phyloP scores from a whole-genome alignment of 2,113 vertebrate species.

The Dasyurus viverrinus region DNA sequence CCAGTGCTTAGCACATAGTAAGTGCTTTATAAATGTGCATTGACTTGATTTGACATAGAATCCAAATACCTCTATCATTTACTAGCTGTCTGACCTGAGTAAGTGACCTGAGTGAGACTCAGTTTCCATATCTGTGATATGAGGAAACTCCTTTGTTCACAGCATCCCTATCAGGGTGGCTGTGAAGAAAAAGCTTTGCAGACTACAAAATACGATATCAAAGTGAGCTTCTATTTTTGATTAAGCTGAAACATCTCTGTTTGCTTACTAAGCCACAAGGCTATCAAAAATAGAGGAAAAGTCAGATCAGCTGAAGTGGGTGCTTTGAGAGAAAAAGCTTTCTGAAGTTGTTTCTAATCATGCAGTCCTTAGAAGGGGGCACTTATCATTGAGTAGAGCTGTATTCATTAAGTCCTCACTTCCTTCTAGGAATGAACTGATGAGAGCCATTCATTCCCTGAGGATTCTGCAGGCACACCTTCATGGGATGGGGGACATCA shows the following conservation, averaged over 20 bases:
- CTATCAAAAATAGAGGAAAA: not conserved
- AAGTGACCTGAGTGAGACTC: not conserved
- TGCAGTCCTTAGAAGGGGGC: not conserved
- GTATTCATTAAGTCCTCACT: not conserved
- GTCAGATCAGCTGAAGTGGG: not conserved
- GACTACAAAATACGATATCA: not conserved
- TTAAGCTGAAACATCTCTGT: slow-evolving; percentile 24
- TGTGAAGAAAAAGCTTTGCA: not conserved
- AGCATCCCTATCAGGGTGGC: not conserved
- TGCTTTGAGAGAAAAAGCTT: not conserved
- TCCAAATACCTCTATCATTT: not conserved
- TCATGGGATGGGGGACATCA: not conserved
- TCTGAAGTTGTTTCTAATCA: not conserved
- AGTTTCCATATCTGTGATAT: not conserved
- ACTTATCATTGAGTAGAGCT: not conserved
- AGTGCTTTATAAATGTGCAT: not conserved
- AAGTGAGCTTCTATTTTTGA: not conserved
- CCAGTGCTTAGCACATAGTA: not conserved
- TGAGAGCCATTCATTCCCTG: not conserved
- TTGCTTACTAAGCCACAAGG: slow-evolving; percentile 10
- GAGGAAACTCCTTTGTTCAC: not conserved
- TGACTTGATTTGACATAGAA: not conserved
- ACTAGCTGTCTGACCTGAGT: not conserved
- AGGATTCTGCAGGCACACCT: not conserved
- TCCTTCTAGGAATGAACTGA: not conserved